phyloP scores from a whole-genome alignment of 2,113 vertebrate genomes.

The Pygoscelis adeliae region DNA sequence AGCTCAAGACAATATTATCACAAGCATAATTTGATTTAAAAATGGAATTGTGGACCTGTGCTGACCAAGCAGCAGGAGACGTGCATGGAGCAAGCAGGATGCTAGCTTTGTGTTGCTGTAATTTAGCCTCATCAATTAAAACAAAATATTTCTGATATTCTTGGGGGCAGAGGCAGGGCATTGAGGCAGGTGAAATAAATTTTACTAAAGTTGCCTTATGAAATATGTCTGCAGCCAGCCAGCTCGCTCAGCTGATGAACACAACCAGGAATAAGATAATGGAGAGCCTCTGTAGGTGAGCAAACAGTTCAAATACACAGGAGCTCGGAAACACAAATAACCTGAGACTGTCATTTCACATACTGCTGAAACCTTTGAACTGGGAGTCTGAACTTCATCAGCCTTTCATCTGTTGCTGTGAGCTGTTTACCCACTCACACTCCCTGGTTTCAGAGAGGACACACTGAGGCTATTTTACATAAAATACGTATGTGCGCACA shows the following conservation, averaged over 20 bases:
- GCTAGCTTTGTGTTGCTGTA: background rate
- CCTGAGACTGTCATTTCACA: background rate
- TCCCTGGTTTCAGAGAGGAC: background rate
- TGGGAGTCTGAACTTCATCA: background rate
- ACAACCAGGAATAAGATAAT: background rate
- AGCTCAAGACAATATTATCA: constrained; percentile 92
- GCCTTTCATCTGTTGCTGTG: constrained; percentile 38
- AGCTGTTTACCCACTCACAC: background rate
- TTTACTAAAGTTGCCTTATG: background rate
- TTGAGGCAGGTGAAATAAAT: background rate
- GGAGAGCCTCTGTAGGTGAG: background rate
- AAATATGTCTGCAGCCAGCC: background rate
- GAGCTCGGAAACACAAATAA: constrained; percentile 34
- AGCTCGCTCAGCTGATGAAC: background rate
- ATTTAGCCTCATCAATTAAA: constrained; percentile 48
- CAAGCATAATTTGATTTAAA: constrained; percentile 92
- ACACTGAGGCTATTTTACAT: background rate
- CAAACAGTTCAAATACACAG: background rate
- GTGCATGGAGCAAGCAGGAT: background rate
- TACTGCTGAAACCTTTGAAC: constrained; percentile 28
- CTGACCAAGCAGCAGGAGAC: constrained; percentile 77
- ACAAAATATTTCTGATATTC: background rate
- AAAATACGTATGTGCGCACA: background rate
- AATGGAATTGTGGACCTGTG: constrained; percentile 79
- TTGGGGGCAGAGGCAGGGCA: background rate